Evolutionary conservation across 2,113 vertebrate species (phyloP), one percentile per base, ranked within the genome.

Genomic region (Delphinus delphis): DNA sequence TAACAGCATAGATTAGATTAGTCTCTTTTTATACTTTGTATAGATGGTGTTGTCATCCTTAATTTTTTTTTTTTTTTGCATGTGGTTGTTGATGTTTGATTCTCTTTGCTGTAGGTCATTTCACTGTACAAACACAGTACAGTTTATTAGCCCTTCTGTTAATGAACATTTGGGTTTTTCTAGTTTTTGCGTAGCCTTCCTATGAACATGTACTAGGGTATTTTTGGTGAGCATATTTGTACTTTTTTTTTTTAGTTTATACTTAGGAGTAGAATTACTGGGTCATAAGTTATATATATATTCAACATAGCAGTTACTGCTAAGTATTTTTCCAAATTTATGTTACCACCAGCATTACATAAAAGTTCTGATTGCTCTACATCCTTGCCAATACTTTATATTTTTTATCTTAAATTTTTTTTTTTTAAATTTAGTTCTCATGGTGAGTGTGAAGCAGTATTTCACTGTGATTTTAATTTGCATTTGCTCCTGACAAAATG

Each of bases 391-490:
- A 26, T 88, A 26, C 50, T 31, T 82, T 25, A 3, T 17, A 50
- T 47, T 93, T 88, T 67, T 82, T 18, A 55, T n/a, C 20, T 55
- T 1, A 33, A 79, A 0, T 0, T 31, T 55, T 86, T 26, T 86
- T 26, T 93, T 28, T 93, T 83, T 14, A 71, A 83, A 50, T 90
- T 74, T 93, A 65, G 38, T 5, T 28, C 8, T 44, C 14, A 6
- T 74, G 7, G 17, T 68, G n/a, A 65, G 8, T 63, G 9, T 60
- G 33, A 83, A 92, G 12, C 41, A 33, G 14, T 79, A 84, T 81
- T 92, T 92, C 33, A 63, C 25, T 55, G 23, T 84, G 76, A 50
- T 76, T 94, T 93, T 77, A 83, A 65, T 70, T 96, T 96, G 8
- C 5, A 17, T 53, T 87, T 96, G 14, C 38, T 92, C 8, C 31